phyloP scores from a whole-genome alignment of 2,888 invertebrate genomes.

The Drosophila seclusa region DNA sequence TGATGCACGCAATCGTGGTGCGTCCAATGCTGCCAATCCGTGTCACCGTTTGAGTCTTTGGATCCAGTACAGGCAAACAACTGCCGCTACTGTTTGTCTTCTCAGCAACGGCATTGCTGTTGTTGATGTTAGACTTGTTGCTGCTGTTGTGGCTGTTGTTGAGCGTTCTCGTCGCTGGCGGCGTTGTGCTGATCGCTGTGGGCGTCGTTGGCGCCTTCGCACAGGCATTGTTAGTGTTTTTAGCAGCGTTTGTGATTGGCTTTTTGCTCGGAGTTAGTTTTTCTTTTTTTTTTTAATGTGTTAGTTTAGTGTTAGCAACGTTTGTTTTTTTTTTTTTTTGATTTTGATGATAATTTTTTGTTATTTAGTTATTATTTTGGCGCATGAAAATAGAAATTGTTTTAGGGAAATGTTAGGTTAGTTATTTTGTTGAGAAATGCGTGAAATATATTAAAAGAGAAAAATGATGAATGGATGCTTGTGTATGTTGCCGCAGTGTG shows the following conservation, averaged over 20 bases:
- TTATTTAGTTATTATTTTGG: conserved; percentile 41
- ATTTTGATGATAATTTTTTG: conserved; percentile 24
- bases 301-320: conserved; percentile 64
- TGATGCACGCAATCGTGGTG: conserved; percentile 82
- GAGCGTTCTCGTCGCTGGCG: conserved; percentile 40
- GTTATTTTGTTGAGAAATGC: conserved; percentile 34
- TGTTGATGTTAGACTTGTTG: conserved; percentile 32
- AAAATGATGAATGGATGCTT: conserved; percentile 26
- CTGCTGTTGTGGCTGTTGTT: conserved; percentile 33
- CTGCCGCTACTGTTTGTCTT: conserved; percentile 37
- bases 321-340: conserved; percentile 12
- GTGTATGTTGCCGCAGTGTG: conserved; percentile 39
- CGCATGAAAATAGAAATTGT: conserved; percentile 69
- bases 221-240: conserved; percentile 65
- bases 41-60: conserved; percentile 71
- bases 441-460: conserved; percentile 19
- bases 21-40: conserved; percentile 83
- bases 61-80: conserved; percentile 45
- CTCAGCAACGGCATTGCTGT: conserved; percentile 19
- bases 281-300: conserved; percentile 45
- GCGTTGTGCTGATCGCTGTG: conserved; percentile 37
- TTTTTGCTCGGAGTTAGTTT: conserved; percentile 74
- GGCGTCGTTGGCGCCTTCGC: conserved; percentile 49
- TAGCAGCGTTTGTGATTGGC: conserved; percentile 58
- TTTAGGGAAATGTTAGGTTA: conserved; percentile 60